phyloP scores from a whole-genome alignment of 2,113 vertebrate genomes.

The Ammospiza nelsoni region DNA sequence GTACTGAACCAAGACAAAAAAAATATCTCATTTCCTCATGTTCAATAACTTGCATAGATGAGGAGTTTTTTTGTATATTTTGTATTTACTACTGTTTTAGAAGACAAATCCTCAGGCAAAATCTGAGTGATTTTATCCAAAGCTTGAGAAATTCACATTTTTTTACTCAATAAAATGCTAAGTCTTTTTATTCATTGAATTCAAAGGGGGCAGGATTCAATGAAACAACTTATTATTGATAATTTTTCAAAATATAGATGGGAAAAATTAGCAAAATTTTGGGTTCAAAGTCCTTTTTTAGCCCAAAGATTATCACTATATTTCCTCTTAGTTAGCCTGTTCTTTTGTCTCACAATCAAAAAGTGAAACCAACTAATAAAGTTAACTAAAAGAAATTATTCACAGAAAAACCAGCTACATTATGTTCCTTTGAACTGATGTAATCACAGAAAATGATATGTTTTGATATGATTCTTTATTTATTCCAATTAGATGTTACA shows the following conservation, averaged over 20 bases:
- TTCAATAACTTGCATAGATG: not conserved
- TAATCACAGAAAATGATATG: not conserved
- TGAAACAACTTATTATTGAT: too few relatives aligned
- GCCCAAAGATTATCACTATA: not conserved
- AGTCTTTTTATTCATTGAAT: not conserved
- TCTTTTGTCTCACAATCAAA: not conserved
- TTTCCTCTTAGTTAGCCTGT: not conserved
- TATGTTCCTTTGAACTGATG: not conserved
- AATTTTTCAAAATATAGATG: not conserved
- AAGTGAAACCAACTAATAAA: not conserved
- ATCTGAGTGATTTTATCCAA: not conserved
- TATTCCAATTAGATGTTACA: not conserved
- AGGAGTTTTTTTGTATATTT: not conserved
- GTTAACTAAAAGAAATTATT: not conserved
- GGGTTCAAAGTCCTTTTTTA: not conserved
- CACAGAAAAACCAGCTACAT: accelerated
- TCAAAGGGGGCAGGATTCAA: not conserved
- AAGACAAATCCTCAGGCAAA: not conserved
- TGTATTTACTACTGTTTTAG: not conserved
- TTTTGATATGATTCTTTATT: not conserved
- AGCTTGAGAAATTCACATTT: not conserved
- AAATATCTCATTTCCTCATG: not conserved
- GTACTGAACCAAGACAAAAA: not conserved
- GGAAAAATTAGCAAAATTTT: not conserved
- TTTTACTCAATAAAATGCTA: not conserved